Evolutionary conservation across 1,140 invertebrate genomes (phyloP).

Genomic region (Oscheius sp.): DNA sequence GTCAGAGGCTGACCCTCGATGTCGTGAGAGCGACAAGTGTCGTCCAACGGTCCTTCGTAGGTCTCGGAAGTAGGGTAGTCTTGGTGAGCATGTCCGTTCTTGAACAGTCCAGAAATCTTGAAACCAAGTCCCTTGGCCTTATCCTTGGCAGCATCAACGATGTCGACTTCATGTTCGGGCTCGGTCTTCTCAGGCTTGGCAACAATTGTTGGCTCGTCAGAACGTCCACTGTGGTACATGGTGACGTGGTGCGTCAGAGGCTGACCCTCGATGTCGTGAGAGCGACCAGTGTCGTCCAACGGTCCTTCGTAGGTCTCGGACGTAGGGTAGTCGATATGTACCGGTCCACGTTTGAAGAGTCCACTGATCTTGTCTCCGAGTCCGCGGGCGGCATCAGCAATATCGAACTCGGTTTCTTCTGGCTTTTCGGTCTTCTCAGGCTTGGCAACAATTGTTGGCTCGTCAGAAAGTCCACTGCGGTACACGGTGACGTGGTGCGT

Average conservation of each 20-base stretch:
- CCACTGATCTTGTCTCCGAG: not conserved
- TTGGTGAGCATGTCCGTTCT: not conserved
- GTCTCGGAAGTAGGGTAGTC: not conserved
- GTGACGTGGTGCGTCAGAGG: not conserved
- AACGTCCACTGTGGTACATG: not conserved
- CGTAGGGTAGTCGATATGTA: not conserved
- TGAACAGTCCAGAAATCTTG: not conserved
- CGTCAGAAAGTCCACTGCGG: not conserved
- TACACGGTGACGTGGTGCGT: not conserved
- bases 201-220: not conserved
- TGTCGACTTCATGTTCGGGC: not conserved
- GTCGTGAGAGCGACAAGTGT: not conserved
- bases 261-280: not conserved
- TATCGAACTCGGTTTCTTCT: not conserved
- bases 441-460: not conserved
- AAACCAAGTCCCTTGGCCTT: not conserved
- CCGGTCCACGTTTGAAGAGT: not conserved
- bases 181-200: not conserved
- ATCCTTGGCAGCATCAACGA: not conserved
- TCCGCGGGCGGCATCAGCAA: not conserved
- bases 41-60: not conserved
- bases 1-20: not conserved
- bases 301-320: not conserved
- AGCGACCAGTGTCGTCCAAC: not conserved
- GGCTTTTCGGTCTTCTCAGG: not conserved